Percentiles rank a stretch among this genome's conserved stretches.
phyloP scores from a whole-genome alignment of 2,888 invertebrate species.

The Diaperis boleti region DNA sequence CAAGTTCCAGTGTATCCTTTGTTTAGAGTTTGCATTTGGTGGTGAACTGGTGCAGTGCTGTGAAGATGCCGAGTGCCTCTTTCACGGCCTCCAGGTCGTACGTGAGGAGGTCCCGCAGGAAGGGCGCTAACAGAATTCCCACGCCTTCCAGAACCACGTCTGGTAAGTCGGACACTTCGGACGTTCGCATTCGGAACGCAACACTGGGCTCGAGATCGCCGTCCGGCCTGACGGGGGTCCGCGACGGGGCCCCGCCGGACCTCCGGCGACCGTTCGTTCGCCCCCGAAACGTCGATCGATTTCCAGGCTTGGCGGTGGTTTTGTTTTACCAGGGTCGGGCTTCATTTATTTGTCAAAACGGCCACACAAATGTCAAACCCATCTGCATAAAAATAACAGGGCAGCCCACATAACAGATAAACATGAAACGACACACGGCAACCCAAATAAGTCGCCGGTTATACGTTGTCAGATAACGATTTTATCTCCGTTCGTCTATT shows the following conservation, averaged over 20 bases:
- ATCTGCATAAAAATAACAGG: constrained; percentile 59
- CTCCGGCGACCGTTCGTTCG: constrained; percentile 33
- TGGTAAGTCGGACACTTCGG: constrained; percentile 74
- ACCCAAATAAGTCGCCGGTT: constrained; percentile 42
- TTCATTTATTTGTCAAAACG: constrained; percentile 53
- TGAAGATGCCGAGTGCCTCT: constrained; percentile 94
- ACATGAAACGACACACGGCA: constrained; percentile 46
- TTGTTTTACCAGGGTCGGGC: constrained; percentile 50
- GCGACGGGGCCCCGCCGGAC: constrained; percentile 18
- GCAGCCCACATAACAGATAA: constrained; percentile 59
- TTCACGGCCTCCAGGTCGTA: constrained; percentile 93
- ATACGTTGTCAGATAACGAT: constrained; percentile 26
- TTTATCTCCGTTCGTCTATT: constrained; percentile 30
- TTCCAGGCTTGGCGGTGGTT: constrained; percentile 39
- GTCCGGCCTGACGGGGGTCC: constrained; percentile 47
- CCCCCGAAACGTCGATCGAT: constrained; percentile 20
- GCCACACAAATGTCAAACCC: constrained; percentile 53
- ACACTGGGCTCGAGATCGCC: constrained; percentile 44
- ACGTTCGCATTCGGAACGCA: no score
- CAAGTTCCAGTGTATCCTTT: constrained; percentile 86
- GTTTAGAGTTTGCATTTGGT: constrained; percentile 70
- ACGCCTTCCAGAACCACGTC: constrained; percentile 84
- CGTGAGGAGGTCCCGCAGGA: constrained; percentile 91
- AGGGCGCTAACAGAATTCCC: constrained; percentile 89
- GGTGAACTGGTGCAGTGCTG: constrained; percentile 63